Evolutionary conservation across 1,140 invertebrate species (phyloP), one percentile per base, ranked within the genome.

Genomic region (Caenorhabditis remanei): DNA sequence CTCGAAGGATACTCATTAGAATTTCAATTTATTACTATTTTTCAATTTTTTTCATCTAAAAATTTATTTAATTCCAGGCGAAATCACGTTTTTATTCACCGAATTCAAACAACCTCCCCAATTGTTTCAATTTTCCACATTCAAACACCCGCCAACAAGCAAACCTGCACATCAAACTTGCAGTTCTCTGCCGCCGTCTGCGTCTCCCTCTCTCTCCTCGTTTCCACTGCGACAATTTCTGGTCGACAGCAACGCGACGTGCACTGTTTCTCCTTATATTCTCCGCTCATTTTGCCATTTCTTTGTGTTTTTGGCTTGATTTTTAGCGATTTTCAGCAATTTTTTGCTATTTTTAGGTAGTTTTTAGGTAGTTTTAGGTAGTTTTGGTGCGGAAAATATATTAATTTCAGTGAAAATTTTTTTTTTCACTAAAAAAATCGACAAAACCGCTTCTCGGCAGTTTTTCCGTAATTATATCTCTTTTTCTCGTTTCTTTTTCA

Each of bases 191-290:
- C 19, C 7, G n/a, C 2, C n/a, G 71, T 84, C 55, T 84, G 55
- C 32, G 21, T 41, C 53, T 61, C 41, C 43, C n/a, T 24, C 13
- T 41, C 19, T 50, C 75, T 9, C 6, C 16, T 0, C 43, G 9
- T 84, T 61, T 63, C 83, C 83, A 84, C 19, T 61, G 19, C 58
- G 55, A 61, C 55, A 53, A 61, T 58, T 84, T 63, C 71, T 50
- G 9, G 71, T 79, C 71, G 71, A 65, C 83, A 65, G 83, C 83
- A 16, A 84, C 43, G 43, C 53, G 53, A 61, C 58, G 46, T 14
- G 6, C 21, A 16, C 21, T 14, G 32, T 24, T 16, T 21, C 75
- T 82, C 46, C n/a, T 19, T 84, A 65, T 41, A 24, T 16, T 63
- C 55, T 61, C 32, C 43, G 19, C 5, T 11, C 13, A 9, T 16